Percentiles rank a stretch among this genome's conserved stretches.
These are phyloP conservation scores for Probosciger aterrimus DNA, from an alignment of 2,113 vertebrate genomes.

Conservation along the genomic window DNA sequence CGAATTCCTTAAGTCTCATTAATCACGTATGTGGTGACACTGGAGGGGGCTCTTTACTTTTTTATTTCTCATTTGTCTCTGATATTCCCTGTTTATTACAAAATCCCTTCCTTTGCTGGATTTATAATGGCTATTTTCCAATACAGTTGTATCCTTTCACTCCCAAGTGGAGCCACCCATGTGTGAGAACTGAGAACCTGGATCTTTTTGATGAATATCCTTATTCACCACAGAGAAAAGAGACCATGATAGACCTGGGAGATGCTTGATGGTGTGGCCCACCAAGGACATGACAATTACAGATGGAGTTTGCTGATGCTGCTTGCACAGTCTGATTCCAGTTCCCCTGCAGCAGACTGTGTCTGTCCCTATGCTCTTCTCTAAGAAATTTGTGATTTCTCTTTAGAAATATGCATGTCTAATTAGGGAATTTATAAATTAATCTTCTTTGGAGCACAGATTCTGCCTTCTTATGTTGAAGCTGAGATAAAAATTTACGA, in stretches of 20 bases:
- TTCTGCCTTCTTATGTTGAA: background rate
- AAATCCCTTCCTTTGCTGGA: constrained; percentile 59
- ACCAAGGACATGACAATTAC: constrained; percentile 10
- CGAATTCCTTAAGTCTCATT: constrained; percentile 65
- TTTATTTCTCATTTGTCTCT: constrained; percentile 70
- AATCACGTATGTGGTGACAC: constrained; percentile 68
- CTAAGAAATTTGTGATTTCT: background rate
- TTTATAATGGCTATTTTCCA: constrained; percentile 54
- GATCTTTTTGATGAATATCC: constrained; percentile 48
- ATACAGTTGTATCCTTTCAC: constrained; percentile 54
- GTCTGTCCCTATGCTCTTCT: background rate
- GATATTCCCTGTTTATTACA: constrained; percentile 67
- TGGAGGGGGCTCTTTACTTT: constrained; percentile 59
- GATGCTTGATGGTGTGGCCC: background rate
- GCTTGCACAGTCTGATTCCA: background rate
- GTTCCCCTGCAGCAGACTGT: background rate
- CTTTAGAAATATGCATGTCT: background rate
- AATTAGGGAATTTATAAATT: background rate
- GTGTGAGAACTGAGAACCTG: constrained; percentile 9
- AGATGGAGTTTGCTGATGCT: background rate
- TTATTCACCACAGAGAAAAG: background rate
- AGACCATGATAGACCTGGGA: background rate
- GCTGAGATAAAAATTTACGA: background rate
- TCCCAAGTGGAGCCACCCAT: constrained; percentile 28
- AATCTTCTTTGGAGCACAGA: background rate